These are phyloP conservation scores for Pseudorasbora parva DNA, from an alignment of 2,113 vertebrate species.

Conservation along the genomic window DNA sequence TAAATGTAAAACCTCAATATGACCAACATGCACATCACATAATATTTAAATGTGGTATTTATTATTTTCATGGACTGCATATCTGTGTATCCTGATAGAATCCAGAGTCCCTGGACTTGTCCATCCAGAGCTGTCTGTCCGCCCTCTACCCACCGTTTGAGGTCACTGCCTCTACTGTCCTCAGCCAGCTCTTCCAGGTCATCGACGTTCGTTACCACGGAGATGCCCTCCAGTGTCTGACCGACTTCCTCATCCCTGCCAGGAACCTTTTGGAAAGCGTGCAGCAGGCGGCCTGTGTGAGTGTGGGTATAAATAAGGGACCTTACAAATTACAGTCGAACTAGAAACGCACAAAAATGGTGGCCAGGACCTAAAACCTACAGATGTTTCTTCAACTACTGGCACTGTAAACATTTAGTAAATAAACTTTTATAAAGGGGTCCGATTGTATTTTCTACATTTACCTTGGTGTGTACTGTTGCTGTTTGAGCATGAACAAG, in stretches of 20 bases:
- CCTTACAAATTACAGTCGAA: background rate
- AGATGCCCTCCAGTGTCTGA: conserved; percentile 84
- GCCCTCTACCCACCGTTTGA: conserved; percentile 89
- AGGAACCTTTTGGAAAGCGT: conserved; percentile 87
- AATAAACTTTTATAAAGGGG: background rate
- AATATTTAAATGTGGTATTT: too few relatives aligned
- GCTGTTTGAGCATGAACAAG: too few relatives aligned
- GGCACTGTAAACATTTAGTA: background rate
- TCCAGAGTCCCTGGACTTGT: conserved; percentile 79
- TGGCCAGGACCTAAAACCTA: background rate
- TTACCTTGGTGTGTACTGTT: too few relatives aligned
- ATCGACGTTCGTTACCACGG: conserved; percentile 82
- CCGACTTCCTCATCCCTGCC: conserved; percentile 89
- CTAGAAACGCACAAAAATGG: background rate
- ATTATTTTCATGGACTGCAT: background rate
- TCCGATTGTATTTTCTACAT: too few relatives aligned
- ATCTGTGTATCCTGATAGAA: conserved; percentile 71
- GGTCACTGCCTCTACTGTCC: conserved; percentile 83
- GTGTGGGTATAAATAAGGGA: conserved; percentile 52
- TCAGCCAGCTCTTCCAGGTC: conserved; percentile 87
- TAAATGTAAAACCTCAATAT: too few relatives aligned
- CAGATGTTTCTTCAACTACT: background rate
- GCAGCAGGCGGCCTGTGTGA: conserved; percentile 89
- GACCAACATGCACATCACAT: too few relatives aligned
- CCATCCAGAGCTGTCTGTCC: conserved; percentile 84